Evolutionary conservation across 2,113 vertebrate genomes (phyloP), one percentile per base, ranked within the genome.

Genomic region (Tupaia tana): DNA sequence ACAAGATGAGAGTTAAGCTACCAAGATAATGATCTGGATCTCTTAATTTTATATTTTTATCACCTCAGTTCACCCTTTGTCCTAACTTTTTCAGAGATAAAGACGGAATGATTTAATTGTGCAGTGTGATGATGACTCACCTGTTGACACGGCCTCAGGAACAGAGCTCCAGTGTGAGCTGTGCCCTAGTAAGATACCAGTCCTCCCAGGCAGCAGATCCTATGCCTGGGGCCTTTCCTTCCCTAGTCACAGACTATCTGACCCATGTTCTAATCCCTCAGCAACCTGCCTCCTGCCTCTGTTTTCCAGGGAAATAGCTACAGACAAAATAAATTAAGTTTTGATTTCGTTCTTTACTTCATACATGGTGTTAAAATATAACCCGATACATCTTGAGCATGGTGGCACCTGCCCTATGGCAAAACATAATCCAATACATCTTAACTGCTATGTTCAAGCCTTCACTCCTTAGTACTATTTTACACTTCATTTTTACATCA

Each of bases 1-100:
- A 27, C 4, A 56, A 86, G 66, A 58, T 3, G 14, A 67, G 6
- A 15, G 0, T 4, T 19, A 58, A 14, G 71, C 64, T 27, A 43
- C 29, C 59, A 80, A 59, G 24, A 63, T 3, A 67, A 73, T 75
- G 91, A 89, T 88, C 52, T 54, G 24, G 16, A 34, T 81, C 66
- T 89, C 58, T 93, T 3, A 18, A 69, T 82, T 90, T 91, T 79
- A 56, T 78, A 85, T n/a, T 43, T 66, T 80, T 74, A 58, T 69
- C 7, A 27, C 7, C 31, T 74, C 29, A 58, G 66, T 84, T 89
- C 79, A 58, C 24, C 14, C 20, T 88, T 73, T 75, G 29, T 81
- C 34, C 82, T 67, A 70, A 71, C 18, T 82, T 92, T 67, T 71
- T 59, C 9, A 25, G 4, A 16, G 25, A 86, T n/a, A 73, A 86